phyloP scores from a whole-genome alignment of 2,888 invertebrate species.

The Ophioninae sp. region DNA sequence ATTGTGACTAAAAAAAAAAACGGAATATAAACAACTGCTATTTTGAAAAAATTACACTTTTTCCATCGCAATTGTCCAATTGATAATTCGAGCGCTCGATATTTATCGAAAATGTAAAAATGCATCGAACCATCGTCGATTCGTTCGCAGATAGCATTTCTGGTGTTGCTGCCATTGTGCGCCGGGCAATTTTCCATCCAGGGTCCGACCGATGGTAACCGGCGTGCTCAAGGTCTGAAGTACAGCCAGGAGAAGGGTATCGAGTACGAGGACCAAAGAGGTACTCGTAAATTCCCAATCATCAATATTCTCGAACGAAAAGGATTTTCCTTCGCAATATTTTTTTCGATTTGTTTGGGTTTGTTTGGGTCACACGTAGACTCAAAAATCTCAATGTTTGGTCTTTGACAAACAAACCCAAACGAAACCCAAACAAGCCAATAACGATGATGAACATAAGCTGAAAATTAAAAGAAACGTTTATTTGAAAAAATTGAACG shows the following conservation, averaged over 20 bases:
- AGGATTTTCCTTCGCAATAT: too few relatives aligned
- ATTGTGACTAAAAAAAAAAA: too few relatives aligned
- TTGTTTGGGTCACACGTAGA: too few relatives aligned
- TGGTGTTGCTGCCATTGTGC: constrained; percentile 74
- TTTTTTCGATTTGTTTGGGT: too few relatives aligned
- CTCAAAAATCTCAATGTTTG: too few relatives aligned
- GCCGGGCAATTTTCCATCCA: constrained; percentile 78
- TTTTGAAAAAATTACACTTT: not conserved
- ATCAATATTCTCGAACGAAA: not conserved
- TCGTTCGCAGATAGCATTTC: constrained; percentile 70
- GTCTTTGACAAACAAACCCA: too few relatives aligned
- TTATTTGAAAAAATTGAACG: constrained; percentile 6
- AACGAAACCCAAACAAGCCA: too few relatives aligned
- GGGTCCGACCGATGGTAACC: constrained; percentile 78
- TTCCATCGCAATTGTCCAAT: not conserved
- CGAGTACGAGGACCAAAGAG: constrained; percentile 76
- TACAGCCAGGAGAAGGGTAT: constrained; percentile 77
- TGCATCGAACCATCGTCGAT: constrained; percentile 23
- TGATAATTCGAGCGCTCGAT: too few relatives aligned
- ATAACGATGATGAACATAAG: constrained; percentile 1
- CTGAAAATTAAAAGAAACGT: constrained; percentile 10
- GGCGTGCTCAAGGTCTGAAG: constrained; percentile 77
- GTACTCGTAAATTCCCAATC: constrained; percentile 63
- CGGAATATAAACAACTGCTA: too few relatives aligned
- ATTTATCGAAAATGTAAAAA: not conserved